Percentiles rank a stretch among this genome's conserved stretches.
Evolutionary conservation across 1,140 invertebrate species (phyloP).

Genomic region (Geopemphigus sp.): DNA sequence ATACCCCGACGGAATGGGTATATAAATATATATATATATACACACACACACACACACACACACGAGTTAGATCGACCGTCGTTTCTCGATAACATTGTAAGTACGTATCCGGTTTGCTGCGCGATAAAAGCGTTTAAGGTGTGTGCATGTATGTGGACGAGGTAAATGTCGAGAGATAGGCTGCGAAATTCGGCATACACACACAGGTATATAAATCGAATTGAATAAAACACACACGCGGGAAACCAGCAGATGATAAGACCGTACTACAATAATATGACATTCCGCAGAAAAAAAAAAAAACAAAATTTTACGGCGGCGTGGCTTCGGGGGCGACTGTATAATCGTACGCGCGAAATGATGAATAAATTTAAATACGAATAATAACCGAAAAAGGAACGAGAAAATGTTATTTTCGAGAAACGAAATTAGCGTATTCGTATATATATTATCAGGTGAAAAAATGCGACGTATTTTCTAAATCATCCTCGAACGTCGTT

Average conservation of each 20-base stretch:
- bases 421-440: too few relatives aligned
- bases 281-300: slow-evolving; percentile 40
- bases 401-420: neutral
- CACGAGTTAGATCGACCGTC: slow-evolving; percentile 29
- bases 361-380: too few relatives aligned
- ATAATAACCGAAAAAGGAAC: neutral
- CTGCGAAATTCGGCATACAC: slow-evolving; percentile 53
- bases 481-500: too few relatives aligned
- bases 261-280: neutral
- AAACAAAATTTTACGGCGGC: too few relatives aligned
- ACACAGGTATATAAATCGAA: neutral
- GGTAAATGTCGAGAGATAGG: slow-evolving; percentile 42
- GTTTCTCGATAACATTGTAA: slow-evolving; percentile 46
- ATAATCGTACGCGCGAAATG: neutral
- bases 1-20: neutral
- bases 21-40: neutral
- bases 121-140: slow-evolving; percentile 54
- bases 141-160: slow-evolving; percentile 57
- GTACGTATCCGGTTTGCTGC: slow-evolving; percentile 11
- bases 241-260: slow-evolving; percentile 10
- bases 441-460: too few relatives aligned
- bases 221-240: slow-evolving; percentile 11
- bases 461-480: too few relatives aligned
- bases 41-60: neutral
- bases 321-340: slow-evolving; percentile 14